Evolutionary conservation across 2,113 vertebrate species (phyloP).

Genomic region (Crocuta crocuta): DNA sequence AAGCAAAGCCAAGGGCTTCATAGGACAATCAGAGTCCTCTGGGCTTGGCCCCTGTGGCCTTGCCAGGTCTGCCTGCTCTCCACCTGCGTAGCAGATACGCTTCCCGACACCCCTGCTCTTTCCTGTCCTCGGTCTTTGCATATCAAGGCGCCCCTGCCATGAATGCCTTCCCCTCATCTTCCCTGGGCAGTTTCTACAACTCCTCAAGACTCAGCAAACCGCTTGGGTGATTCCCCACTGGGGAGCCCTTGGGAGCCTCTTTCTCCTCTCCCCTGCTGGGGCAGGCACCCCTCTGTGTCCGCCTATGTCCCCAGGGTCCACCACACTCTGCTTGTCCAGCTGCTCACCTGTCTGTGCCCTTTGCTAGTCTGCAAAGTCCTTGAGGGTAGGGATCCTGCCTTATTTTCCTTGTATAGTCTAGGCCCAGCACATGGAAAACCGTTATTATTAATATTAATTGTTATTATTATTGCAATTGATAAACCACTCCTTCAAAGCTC

Average conservation of each 20-base stretch:
- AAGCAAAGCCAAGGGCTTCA: neutral
- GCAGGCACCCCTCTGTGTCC: neutral
- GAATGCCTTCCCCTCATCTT: neutral
- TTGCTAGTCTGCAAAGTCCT: neutral
- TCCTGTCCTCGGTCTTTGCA: neutral
- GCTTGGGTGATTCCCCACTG: fast-evolving
- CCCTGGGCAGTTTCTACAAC: neutral
- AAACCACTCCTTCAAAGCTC: neutral
- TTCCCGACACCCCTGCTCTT: neutral
- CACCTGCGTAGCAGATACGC: too few species aligned
- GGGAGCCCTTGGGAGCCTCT: neutral
- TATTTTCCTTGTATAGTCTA: neutral
- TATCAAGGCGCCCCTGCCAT: neutral
- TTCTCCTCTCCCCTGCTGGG: neutral
- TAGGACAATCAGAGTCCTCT: neutral
- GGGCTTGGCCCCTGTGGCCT: neutral
- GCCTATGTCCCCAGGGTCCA: fast-evolving
- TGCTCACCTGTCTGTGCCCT: neutral
- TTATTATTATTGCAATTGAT: neutral
- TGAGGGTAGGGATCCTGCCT: neutral
- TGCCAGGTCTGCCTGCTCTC: neutral
- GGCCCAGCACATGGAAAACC: neutral
- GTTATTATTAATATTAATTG: neutral
- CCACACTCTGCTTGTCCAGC: neutral
- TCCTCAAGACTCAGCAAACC: neutral